phyloP scores from a whole-genome alignment of 2,113 vertebrate genomes.

The Myiopsitta monachus region DNA sequence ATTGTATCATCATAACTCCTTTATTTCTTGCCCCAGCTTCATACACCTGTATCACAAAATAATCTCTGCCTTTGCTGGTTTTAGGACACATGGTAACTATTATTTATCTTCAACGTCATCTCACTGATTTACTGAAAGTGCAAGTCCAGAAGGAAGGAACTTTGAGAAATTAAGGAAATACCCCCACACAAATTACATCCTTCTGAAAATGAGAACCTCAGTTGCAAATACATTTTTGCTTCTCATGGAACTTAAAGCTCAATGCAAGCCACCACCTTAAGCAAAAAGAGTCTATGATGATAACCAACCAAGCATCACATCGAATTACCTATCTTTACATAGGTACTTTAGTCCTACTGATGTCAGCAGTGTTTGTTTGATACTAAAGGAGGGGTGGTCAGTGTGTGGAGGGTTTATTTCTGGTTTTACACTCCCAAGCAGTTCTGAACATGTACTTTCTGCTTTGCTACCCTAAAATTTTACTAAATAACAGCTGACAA shows the following conservation, averaged over 20 bases:
- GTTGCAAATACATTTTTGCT: not conserved
- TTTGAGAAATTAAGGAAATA: not conserved
- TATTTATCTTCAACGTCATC: not conserved
- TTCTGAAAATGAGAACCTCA: not conserved
- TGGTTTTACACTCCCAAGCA: not conserved
- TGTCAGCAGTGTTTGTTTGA: not conserved
- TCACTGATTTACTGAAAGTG: not conserved
- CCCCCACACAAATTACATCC: not conserved
- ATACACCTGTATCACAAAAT: not conserved
- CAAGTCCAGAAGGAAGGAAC: not conserved
- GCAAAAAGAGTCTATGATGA: not conserved
- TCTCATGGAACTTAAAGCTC: not conserved
- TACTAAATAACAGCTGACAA: not conserved
- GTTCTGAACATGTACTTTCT: not conserved
- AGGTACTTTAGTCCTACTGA: not conserved
- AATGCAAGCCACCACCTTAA: not conserved
- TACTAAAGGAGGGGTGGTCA: not conserved
- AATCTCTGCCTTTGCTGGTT: not conserved
- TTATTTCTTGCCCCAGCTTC: not conserved
- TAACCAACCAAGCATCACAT: fast-evolving
- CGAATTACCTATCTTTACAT: not conserved
- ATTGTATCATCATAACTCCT: not conserved
- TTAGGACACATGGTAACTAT: not conserved
- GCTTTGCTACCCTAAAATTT: not conserved
- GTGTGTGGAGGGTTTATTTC: not conserved